A percentile compares a stretch with the other conserved stretches of the same genome.
Evolutionary conservation across 2,888 invertebrate genomes (phyloP).

Genomic region (Eupeodes luniger): DNA sequence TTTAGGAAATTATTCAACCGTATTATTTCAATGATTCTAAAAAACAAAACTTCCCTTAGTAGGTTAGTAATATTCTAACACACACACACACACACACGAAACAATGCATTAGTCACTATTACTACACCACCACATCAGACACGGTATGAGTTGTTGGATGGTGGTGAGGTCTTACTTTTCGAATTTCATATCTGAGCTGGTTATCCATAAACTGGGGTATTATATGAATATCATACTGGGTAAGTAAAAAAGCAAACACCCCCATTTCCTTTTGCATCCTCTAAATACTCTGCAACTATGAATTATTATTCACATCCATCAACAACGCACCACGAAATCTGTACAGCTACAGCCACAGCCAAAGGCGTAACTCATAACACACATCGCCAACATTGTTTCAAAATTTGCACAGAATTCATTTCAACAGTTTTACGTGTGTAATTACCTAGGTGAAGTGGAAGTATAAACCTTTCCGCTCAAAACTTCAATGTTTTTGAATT

Average conservation of each 20-base stretch:
- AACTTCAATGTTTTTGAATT: conserved; percentile 12
- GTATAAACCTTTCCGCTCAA: not conserved
- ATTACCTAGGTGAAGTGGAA: conserved; percentile 21
- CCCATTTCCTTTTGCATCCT: not conserved
- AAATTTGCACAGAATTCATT: conserved; percentile 3
- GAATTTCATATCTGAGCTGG: not conserved
- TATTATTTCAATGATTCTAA: too few relatives aligned
- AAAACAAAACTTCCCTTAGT: not conserved
- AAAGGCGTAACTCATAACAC: not conserved
- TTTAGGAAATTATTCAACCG: too few relatives aligned
- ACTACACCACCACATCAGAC: not conserved
- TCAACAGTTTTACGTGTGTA: not conserved
- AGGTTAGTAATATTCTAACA: not conserved
- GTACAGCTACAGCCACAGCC: not conserved
- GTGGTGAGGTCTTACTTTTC: not conserved
- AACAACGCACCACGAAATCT: not conserved
- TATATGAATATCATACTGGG: too few relatives aligned
- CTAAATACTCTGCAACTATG: not conserved
- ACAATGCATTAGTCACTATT: not conserved
- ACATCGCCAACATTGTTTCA: not conserved
- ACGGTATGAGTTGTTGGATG: not conserved
- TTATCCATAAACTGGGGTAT: not conserved
- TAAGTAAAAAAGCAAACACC: too few relatives aligned
- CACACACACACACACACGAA: not conserved
- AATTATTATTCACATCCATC: conserved; percentile 26